Conservation (phyloP, 2,797 vertebrate species). For the Rhinophrynus dorsalis region DNA sequence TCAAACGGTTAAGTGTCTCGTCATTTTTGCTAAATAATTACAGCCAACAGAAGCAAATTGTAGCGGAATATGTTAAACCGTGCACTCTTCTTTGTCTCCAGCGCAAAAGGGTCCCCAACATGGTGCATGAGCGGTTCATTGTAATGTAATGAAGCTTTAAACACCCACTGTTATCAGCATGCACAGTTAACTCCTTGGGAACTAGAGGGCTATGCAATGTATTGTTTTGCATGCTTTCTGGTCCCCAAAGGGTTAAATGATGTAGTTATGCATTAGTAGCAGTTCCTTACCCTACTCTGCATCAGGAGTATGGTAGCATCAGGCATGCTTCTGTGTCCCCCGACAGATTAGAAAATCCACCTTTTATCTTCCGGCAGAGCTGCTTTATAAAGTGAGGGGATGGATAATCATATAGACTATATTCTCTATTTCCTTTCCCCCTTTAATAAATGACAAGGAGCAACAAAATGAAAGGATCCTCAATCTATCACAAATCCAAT, state of each 20-base stretch:
- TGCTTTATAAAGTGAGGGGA: constrained; percentile 57
- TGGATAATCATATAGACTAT: constrained; percentile 35
- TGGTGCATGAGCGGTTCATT: constrained; percentile 4
- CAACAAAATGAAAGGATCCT: constrained; percentile 52
- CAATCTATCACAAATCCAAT: constrained; percentile 58
- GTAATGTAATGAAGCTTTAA: constrained; percentile 45
- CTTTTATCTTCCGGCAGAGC: constrained; percentile 66
- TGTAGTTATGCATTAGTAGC: neutral
- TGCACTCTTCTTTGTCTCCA: constrained; percentile 28
- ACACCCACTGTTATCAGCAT: constrained; percentile 20
- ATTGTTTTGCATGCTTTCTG: too few species aligned
- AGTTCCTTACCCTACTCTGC: constrained; percentile 79
- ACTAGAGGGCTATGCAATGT: too few species aligned
- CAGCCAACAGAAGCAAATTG: neutral
- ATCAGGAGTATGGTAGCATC: constrained; percentile 75
- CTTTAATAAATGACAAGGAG: constrained; percentile 28
- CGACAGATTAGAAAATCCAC: constrained; percentile 62
- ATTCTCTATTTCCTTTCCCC: constrained; percentile 2
- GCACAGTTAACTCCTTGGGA: too few species aligned
- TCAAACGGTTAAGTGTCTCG: neutral
- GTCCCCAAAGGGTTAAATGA: too few species aligned
- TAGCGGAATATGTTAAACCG: neutral
- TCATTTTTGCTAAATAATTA: constrained; percentile 27
- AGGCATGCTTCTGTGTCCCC: constrained; percentile 77
- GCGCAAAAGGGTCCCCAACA: constrained; percentile 16